Base-by-base conservation (phyloP, 2,797 vertebrate species). In the Microctenopoma steveboyesi region DNA sequence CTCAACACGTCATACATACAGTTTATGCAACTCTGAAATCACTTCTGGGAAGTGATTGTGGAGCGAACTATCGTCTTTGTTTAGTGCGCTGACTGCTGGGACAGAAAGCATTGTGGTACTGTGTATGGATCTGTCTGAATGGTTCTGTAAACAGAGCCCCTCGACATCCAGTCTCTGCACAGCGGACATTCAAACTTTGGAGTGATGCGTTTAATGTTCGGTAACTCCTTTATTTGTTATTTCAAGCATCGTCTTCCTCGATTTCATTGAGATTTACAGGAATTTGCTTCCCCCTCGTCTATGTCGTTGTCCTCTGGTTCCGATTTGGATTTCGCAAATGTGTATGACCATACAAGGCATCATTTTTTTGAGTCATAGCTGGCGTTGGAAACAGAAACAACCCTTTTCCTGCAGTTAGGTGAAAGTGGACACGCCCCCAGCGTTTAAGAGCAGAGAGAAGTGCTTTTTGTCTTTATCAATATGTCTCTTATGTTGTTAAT, bases 21-120 rank as follows among this genome's bases (percentile, higher is more conserved):
- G n/a, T 84, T 87, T 78, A 76, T 82, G 78, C 72, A 88, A 69
- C 66, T 79, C 69, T 81, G 50, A 65, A 81, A 52, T 84, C 50
- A 81, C 78, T 86, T 81, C 73, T 74, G 79, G 78, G 79, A 89
- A 76, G 72, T 53, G 52, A 30, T 67, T 47, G 58, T 69, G 71
- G 65, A 71, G 49, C 54, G 35, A 66, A 12, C 14, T 18, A 4
- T 43, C 40, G 42, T 11, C 6, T 66, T 82, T 58, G 43, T 67
- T 63, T 50, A 40, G 18, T 62, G 45, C 48, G 50, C 63, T 74
- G 49, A 68, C 47, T 14, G 11, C 51, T 69, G 14, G 30, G n/a
- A 60, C 40, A 27, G 33, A 70, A 49, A 48, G 63, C 12, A n/a
- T 30, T 2, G 1, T 1, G 10, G 33, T 30, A 1, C 2, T 30